Percentiles rank a stretch among this genome's conserved stretches.
Evolutionary conservation across 2,113 vertebrate species (phyloP).

Genomic region (Agelaius phoeniceus): DNA sequence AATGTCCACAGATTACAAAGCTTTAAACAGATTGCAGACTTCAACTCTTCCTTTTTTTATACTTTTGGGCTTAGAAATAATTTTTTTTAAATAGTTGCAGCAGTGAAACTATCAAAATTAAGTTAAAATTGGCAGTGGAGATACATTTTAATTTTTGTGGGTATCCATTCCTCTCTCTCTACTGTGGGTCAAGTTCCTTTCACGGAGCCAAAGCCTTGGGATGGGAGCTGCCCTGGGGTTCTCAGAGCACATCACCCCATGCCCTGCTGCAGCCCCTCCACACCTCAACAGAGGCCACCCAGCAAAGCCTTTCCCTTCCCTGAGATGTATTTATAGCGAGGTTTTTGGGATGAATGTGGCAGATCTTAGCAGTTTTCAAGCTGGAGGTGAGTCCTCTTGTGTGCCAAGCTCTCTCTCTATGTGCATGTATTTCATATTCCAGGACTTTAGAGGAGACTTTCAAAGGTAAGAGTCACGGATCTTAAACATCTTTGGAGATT

Average conservation of each 20-base stretch:
- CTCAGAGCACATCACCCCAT: rapidly evolving
- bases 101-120: neutral
- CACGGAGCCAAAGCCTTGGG: neutral
- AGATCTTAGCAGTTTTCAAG: neutral
- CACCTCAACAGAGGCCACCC: neutral
- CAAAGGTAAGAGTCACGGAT: neutral
- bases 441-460: neutral
- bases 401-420: rapidly evolving
- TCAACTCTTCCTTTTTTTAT: neutral
- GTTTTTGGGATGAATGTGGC: neutral
- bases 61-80: neutral
- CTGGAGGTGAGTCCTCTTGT: neutral
- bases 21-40: slow-evolving; percentile 7
- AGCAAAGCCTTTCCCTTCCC: neutral
- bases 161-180: neutral
- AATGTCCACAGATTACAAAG: neutral
- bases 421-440: neutral
- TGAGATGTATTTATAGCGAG: neutral
- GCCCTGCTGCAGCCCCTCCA: neutral
- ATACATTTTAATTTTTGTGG: neutral
- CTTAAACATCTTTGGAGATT: neutral
- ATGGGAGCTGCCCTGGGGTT: neutral
- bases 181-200: rapidly evolving
- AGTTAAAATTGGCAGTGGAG: neutral
- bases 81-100: neutral